phyloP scores from a whole-genome alignment of 1,140 invertebrate genomes.

The Matsumurasca onukii region DNA sequence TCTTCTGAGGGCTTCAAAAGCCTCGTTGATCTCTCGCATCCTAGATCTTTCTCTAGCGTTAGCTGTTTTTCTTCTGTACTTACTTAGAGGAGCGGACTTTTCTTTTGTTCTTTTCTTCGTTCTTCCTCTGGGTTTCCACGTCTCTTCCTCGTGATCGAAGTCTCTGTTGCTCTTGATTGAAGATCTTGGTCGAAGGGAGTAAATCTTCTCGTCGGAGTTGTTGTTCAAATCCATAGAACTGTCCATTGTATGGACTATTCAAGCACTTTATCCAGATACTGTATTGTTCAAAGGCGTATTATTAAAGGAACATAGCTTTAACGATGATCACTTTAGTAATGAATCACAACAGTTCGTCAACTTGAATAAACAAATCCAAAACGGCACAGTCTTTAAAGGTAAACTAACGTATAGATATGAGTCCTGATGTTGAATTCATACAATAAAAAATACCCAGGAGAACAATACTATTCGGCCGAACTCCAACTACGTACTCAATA shows the following conservation, averaged over 20 bases:
- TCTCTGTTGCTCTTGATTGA: constrained; percentile 35
- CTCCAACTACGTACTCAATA: too few species aligned
- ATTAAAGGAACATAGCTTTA: too few species aligned
- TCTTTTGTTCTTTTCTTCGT: constrained; percentile 55
- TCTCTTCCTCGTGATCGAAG: constrained; percentile 37
- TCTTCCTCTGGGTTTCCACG: constrained; percentile 36
- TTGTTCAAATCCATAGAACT: constrained; percentile 39
- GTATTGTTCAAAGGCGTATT: too few species aligned
- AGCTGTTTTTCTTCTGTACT: constrained; percentile 85
- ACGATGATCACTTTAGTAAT: too few species aligned
- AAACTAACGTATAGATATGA: too few species aligned
- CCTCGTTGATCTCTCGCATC: constrained; percentile 87
- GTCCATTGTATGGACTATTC: not conserved
- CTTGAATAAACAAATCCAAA: too few species aligned
- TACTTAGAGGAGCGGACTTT: constrained; percentile 80
- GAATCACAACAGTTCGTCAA: too few species aligned
- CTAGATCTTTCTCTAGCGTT: constrained; percentile 82
- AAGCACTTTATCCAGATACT: too few species aligned
- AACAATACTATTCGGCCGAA: too few species aligned
- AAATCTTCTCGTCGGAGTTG: constrained; percentile 38
- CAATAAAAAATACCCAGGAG: too few species aligned
- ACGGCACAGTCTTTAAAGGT: too few species aligned
- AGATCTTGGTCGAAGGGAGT: constrained; percentile 39
- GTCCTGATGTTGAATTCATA: too few species aligned
- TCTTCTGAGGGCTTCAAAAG: constrained; percentile 75